Conservation (phyloP, 2,797 vertebrate genomes). For the Enteromius afrohamiltoni region DNA sequence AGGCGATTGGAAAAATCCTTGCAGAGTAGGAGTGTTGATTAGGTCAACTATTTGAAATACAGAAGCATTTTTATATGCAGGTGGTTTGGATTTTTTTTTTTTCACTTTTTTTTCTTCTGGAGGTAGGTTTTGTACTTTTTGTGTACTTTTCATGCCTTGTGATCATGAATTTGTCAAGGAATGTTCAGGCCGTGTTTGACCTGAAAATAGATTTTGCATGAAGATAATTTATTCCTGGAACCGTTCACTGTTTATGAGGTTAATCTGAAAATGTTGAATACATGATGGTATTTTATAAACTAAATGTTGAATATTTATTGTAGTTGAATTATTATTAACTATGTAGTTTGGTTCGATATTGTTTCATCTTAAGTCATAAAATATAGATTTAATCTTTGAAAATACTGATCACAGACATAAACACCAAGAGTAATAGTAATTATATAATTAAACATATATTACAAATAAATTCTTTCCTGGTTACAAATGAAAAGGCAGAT, state of each 20-base stretch:
- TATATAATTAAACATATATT: not conserved
- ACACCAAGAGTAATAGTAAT: not conserved
- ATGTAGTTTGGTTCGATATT: not conserved
- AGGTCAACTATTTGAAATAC: conserved; percentile 29
- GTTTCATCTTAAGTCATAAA: not conserved
- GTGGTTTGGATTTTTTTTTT: conserved; percentile 33
- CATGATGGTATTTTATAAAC: not conserved
- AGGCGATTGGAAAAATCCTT: not conserved
- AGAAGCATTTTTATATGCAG: conserved; percentile 27
- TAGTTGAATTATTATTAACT: not conserved
- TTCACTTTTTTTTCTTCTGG: conserved; percentile 39
- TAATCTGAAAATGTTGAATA: not conserved
- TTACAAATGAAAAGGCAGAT: conserved; percentile 49
- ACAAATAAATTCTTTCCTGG: conserved; percentile 30
- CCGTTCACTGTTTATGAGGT: not conserved
- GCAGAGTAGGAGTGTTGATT: not conserved
- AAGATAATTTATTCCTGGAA: not conserved
- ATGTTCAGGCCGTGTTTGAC: not conserved
- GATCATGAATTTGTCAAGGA: not conserved
- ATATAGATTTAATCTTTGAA: not conserved
- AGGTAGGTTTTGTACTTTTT: conserved; percentile 69
- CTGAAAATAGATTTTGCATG: not conserved
- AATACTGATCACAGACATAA: not conserved
- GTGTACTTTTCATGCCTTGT: not conserved
- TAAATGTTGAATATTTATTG: not conserved